Conservation (phyloP, 2,888 invertebrate genomes). For the Gastracanthus pulcherrimus region DNA sequence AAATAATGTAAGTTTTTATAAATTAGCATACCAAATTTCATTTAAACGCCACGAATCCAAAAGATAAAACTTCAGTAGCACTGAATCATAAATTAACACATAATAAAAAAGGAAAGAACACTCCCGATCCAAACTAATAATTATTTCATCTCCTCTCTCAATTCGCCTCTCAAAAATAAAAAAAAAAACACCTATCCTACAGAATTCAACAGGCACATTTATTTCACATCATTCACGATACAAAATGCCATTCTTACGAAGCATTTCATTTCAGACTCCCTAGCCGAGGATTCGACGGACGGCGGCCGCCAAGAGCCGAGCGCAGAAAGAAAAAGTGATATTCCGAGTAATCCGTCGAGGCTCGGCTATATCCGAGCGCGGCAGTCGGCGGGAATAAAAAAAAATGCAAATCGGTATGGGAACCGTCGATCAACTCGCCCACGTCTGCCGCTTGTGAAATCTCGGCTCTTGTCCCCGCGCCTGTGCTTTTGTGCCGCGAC, state of each 20-base stretch:
- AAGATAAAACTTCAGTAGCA: too few species aligned
- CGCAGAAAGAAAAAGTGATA: neutral
- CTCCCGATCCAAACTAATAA: too few species aligned
- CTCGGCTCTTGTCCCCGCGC: constrained; percentile 6
- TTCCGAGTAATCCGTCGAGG: constrained; percentile 2
- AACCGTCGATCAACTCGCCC: constrained; percentile 34
- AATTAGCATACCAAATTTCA: too few species aligned
- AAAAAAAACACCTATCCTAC: too few species aligned
- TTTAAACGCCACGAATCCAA: too few species aligned
- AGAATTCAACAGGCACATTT: neutral
- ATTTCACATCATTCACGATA: neutral
- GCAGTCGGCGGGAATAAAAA: constrained; percentile 30
- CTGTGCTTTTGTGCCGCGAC: neutral
- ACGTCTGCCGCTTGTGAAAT: constrained; percentile 35
- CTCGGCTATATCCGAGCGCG: neutral
- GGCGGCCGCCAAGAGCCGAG: neutral
- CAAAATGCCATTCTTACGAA: neutral
- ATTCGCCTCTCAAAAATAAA: too few species aligned
- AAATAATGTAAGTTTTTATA: too few species aligned
- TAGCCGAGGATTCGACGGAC: neutral
- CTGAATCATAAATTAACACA: too few species aligned
- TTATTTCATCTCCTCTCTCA: too few species aligned
- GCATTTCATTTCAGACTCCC: neutral
- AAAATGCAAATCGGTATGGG: constrained; percentile 43
- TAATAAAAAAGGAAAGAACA: too few species aligned